Conservation (phyloP, 2,888 invertebrate species). For the Plutella xylostella region DNA sequence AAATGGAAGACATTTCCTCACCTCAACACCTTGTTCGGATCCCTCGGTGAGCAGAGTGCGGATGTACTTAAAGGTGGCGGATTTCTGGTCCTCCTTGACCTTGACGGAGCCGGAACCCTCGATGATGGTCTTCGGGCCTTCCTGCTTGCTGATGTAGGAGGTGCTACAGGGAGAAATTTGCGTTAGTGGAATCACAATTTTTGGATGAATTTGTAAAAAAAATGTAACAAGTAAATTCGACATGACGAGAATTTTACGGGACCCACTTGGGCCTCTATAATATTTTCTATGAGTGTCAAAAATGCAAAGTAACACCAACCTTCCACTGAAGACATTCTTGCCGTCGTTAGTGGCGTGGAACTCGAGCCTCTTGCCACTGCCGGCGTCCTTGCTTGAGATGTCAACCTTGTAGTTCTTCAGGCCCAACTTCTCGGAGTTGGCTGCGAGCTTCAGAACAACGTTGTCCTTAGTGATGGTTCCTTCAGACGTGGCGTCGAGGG, state of each 20-base stretch:
- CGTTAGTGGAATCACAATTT: background rate
- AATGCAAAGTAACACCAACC: constrained; percentile 41
- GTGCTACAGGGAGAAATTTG: constrained; percentile 54
- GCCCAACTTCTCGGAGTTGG: constrained; percentile 74
- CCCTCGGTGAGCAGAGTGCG: constrained; percentile 73
- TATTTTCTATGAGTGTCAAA: too few relatives aligned
- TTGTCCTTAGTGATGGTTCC: constrained; percentile 73
- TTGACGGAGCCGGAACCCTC: constrained; percentile 82
- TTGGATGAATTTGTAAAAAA: too few relatives aligned
- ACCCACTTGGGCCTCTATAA: too few relatives aligned
- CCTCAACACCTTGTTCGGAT: constrained; percentile 76
- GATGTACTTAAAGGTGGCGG: constrained; percentile 80
- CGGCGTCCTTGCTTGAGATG: constrained; percentile 71
- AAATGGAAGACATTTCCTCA: constrained; percentile 19
- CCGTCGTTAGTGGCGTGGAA: constrained; percentile 73
- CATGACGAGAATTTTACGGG: too few relatives aligned
- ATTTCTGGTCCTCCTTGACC: constrained; percentile 75
- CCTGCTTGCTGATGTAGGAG: constrained; percentile 76
- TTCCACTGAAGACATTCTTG: constrained; percentile 77
- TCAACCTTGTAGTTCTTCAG: constrained; percentile 74
- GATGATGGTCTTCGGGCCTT: constrained; percentile 76
- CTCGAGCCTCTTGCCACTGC: constrained; percentile 72
- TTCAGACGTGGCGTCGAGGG: constrained; percentile 64
- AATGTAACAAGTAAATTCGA: too few relatives aligned
- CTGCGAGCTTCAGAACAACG: constrained; percentile 70